Base-by-base conservation (phyloP, 2,797 vertebrate species). In the Calcarius lapponicus region DNA sequence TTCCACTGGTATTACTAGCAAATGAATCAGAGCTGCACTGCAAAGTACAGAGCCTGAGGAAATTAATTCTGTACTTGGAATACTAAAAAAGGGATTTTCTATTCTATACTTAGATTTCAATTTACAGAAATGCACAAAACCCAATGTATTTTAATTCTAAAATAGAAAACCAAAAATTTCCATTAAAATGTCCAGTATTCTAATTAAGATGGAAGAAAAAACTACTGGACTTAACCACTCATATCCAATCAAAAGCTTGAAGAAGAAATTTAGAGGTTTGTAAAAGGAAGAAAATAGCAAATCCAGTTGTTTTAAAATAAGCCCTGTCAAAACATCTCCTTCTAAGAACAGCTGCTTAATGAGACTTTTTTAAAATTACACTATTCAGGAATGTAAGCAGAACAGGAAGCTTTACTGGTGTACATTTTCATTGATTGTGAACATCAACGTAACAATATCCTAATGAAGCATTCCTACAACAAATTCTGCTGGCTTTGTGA, bases 261-360 rank as follows among this genome's bases (percentile, higher is more conserved):
- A 93, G 36, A 88, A 75, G n/a, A 80, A 91, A 80, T 90, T 11
- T 14, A 53, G 51, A 80, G 15, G 34, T 70, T 51, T 80, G 20
- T 72, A 40, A 82, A 94, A 67, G 17, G 53, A 87, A 89, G 40
- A 40, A 88, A 88, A 19, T 19, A 45, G 12, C 42, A 86, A 79
- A 82, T 67, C 42, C 28, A 72, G 4, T 24, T 80, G 64, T n/a
- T 91, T 88, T 89, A 85, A 92, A 92, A 90, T 72, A 91, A 67
- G 45, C 6, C 79, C 45, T 80, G 48, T 88, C 53, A 84, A 94
- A 86, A 75, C 29, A 80, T 31, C 36, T 71, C 51, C 34, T 36
- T 80, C 57, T 86, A 45, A 47, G 50, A 89, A 54, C 32, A 81
- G 76, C 13, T 94, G 26, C 69, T 79, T 74, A 93, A 80, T 4